Evolutionary conservation across 1,140 invertebrate species (phyloP).

Genomic region (Alviniconcha marisindica): DNA sequence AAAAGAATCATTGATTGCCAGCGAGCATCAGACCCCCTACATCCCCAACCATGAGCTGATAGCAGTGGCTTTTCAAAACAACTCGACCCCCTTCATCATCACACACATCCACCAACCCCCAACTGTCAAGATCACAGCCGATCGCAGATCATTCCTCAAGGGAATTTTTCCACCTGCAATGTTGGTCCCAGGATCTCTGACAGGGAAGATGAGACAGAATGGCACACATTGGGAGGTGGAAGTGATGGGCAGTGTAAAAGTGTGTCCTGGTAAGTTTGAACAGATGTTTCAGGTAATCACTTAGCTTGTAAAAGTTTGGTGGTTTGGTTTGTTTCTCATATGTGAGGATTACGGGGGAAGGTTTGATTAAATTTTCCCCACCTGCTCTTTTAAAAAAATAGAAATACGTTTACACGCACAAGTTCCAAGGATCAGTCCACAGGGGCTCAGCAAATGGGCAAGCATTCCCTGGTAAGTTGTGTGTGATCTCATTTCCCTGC

Average conservation of each 20-base stretch:
- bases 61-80: constrained; percentile 42
- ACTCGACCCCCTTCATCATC: constrained; percentile 53
- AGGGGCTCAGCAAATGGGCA: too few species aligned
- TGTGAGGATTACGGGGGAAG: too few species aligned
- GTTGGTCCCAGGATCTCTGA: constrained; percentile 45
- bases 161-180: constrained; percentile 49
- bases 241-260: constrained; percentile 47
- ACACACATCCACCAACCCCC: constrained; percentile 46
- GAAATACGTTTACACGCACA: too few species aligned
- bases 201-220: constrained; percentile 58
- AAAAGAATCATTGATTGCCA: constrained; percentile 50
- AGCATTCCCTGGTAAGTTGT: too few species aligned
- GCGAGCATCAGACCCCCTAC: constrained; percentile 54
- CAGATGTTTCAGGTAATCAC: too few species aligned
- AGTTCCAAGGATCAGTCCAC: too few species aligned
- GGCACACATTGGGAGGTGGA: constrained; percentile 56
- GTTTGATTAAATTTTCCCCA: too few species aligned
- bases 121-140: constrained; percentile 43
- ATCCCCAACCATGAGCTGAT: constrained; percentile 43
- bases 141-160: constrained; percentile 49
- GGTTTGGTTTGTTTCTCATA: too few species aligned
- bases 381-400: too few species aligned
- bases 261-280: constrained; percentile 62
- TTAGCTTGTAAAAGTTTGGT: too few species aligned
- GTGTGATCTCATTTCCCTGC: too few species aligned